Evolutionary conservation across 2,113 vertebrate genomes (phyloP), one percentile per base, ranked within the genome.

Genomic region (Gobiocypris rarus): DNA sequence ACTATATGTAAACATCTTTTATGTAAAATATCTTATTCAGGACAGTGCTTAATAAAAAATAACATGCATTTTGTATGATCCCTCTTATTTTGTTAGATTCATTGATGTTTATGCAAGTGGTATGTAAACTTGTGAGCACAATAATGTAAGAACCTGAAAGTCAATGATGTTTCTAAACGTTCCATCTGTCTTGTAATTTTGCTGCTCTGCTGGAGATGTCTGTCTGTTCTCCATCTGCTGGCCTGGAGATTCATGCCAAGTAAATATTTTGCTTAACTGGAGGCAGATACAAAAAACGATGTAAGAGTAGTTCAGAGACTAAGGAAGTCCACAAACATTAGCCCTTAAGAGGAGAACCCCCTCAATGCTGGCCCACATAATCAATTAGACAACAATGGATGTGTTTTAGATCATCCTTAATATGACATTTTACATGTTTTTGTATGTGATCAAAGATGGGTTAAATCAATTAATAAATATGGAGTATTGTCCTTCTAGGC

Each of bases 111-210:
- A 3, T 38, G 38, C 38, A 7, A 38, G 38, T 6, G 38, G 38
- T 38, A 38, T 38, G 38, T 38, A 38, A 38, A 38, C 6, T 7
- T 38, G 6, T 6, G 1, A 6, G 6, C 38, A 38, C 38, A 38
- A 38, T 63, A 63, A 28, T 65, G 61, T 63, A 65, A 28, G 59
- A 61, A 28, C 24, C 59, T 61, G 59, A 61, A 61, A 61, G 59
- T 61, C 11, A 63, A 5, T 7, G 24, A 63, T 63, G 59, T 28
- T 31, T 31, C 59, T 63, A 28, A 61, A 61, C 4, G 10, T 14
- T 14, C 26, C 24, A 63, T 63, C 24, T 28, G 59, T 63, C 59
- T 26, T 63, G 24, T 28, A 63, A 63, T 63, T 5, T 59, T 26
- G 24, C 24, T 2, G 9, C 13, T 63, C 5, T 15, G 5, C 13